Percentiles rank a stretch among this genome's conserved stretches.
phyloP scores from a whole-genome alignment of 2,797 vertebrate genomes.

The Rhinichthys osculus region DNA sequence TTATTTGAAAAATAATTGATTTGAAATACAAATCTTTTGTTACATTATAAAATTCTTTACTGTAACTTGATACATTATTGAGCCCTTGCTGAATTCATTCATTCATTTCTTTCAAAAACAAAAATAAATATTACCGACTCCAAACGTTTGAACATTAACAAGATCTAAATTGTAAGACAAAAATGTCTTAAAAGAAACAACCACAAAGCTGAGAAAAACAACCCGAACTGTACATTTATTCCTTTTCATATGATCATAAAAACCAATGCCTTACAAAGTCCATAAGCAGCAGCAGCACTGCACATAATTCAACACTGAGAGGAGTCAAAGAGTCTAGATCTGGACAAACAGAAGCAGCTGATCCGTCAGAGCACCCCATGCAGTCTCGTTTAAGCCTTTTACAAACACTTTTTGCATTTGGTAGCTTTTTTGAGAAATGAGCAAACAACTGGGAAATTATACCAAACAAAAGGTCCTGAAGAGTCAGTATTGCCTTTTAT shows the following conservation, averaged over 20 bases:
- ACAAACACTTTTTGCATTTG: constrained; percentile 1
- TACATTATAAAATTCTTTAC: background rate
- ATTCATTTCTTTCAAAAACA: background rate
- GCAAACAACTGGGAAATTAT: constrained; percentile 1
- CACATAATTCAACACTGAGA: constrained; percentile 17
- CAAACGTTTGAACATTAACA: background rate
- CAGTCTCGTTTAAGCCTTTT: background rate
- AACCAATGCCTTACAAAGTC: constrained; percentile 45
- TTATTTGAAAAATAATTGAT: background rate
- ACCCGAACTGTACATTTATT: constrained; percentile 73
- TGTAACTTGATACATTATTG: background rate
- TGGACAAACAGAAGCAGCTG: constrained; percentile 9
- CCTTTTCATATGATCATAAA: constrained; percentile 60
- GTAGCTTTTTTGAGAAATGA: background rate
- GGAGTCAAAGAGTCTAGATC: background rate
- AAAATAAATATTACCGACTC: background rate
- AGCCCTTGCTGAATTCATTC: background rate
- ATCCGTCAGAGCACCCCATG: background rate
- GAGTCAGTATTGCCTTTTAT: constrained; percentile 14
- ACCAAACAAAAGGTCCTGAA: background rate
- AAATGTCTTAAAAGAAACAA: constrained; percentile 10
- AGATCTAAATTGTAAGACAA: background rate
- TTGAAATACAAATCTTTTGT: background rate
- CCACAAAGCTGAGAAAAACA: constrained; percentile 43
- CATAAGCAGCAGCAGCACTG: constrained; percentile 9